Percentiles rank a stretch among this genome's conserved stretches.
Evolutionary conservation across 2,888 invertebrate genomes (phyloP).

Genomic region (Melieria crassipennis): DNA sequence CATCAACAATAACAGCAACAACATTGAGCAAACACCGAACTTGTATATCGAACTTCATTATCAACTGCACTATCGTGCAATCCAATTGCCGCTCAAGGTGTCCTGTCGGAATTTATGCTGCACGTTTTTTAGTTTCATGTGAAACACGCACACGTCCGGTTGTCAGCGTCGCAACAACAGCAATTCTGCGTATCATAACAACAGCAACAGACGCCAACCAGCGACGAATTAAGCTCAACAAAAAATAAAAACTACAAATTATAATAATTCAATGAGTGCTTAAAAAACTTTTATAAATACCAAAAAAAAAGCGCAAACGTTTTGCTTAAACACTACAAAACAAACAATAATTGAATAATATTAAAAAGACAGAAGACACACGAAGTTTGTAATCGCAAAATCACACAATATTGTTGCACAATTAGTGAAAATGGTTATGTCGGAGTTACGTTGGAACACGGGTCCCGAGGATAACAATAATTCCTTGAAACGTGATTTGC

Average conservation of each 20-base stretch:
- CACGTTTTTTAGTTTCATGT: constrained; percentile 61
- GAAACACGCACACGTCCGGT: constrained; percentile 64
- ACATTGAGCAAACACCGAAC: not conserved
- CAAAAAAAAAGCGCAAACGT: not conserved
- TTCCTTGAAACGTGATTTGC: constrained; percentile 63
- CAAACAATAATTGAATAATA: constrained; percentile 2
- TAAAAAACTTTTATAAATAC: not conserved
- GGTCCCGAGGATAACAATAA: constrained; percentile 65
- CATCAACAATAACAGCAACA: not conserved
- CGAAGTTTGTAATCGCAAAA: constrained; percentile 21
- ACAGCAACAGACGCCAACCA: constrained; percentile 16
- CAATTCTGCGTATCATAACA: constrained; percentile 34
- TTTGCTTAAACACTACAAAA: not conserved
- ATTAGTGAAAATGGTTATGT: constrained; percentile 65
- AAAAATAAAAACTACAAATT: constrained; percentile 32
- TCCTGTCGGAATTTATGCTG: constrained; percentile 47
- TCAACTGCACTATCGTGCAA: constrained; percentile 3
- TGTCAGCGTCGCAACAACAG: constrained; percentile 40
- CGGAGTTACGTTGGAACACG: constrained; percentile 65
- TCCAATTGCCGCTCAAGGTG: constrained; percentile 37
- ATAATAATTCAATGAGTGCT: too few species aligned
- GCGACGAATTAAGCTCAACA: constrained; percentile 21
- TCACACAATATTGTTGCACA: constrained; percentile 25
- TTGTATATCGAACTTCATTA: constrained; percentile 7
- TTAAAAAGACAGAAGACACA: constrained; percentile 6